Evolutionary conservation across 2,888 invertebrate species (phyloP).

Genomic region (Osmoderma eremita): DNA sequence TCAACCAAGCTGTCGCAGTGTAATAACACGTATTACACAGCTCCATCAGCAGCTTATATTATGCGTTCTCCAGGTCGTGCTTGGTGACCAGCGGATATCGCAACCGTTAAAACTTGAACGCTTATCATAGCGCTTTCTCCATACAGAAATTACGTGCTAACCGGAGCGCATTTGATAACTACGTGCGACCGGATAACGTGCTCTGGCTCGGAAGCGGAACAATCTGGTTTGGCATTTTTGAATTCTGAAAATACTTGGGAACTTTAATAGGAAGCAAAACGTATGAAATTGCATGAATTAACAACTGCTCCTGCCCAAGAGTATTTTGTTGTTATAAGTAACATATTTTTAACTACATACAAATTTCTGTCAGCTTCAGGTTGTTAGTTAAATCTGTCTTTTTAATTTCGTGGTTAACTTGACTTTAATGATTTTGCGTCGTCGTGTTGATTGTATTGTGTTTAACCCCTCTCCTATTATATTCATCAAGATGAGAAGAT

Average conservation of each 20-base stretch:
- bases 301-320: too few relatives aligned
- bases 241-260: conserved; percentile 2
- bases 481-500: too few relatives aligned
- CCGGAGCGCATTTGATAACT: conserved; percentile 39
- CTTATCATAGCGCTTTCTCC: conserved; percentile 41
- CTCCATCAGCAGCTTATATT: conserved; percentile 50
- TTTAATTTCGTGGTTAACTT: too few relatives aligned
- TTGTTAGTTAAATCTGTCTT: too few relatives aligned
- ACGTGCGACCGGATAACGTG: conserved; percentile 22
- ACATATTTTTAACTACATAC: too few relatives aligned
- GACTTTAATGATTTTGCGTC: too few relatives aligned
- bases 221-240: conserved; percentile 11
- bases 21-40: conserved; percentile 50
- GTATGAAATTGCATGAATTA: neutral
- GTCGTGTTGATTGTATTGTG: too few relatives aligned
- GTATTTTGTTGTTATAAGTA: too few relatives aligned
- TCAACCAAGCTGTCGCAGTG: conserved; percentile 47
- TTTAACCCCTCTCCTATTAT: too few relatives aligned
- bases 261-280: neutral
- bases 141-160: conserved; percentile 39
- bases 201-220: conserved; percentile 8
- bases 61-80: conserved; percentile 41
- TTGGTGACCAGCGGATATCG: conserved; percentile 46
- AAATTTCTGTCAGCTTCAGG: too few relatives aligned
- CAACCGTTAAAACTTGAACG: conserved; percentile 43